phyloP scores from a whole-genome alignment of 1,140 invertebrate species.

The Sesamia nonagrioides region DNA sequence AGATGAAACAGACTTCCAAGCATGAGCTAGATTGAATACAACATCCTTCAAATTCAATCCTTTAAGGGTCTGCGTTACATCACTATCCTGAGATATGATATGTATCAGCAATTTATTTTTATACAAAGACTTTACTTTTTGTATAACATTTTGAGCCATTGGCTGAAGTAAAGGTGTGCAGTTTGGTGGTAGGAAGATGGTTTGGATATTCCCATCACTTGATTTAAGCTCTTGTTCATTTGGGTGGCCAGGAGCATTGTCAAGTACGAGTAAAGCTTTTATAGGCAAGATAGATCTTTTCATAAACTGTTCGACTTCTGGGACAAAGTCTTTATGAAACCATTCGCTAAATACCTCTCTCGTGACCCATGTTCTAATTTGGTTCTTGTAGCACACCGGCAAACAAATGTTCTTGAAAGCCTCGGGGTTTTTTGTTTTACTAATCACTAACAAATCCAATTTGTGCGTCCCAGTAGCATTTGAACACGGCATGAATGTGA shows the following conservation, averaged over 20 bases:
- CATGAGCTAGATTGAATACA: constrained; percentile 65
- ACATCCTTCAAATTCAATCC: constrained; percentile 66
- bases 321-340: constrained; percentile 74
- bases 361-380: constrained; percentile 47
- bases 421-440: constrained; percentile 69
- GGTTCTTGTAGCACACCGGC: constrained; percentile 65
- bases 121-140: constrained; percentile 60
- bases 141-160: constrained; percentile 80
- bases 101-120: constrained; percentile 58
- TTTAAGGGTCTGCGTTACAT: constrained; percentile 67
- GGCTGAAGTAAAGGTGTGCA: constrained; percentile 81
- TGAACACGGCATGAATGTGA: constrained; percentile 73
- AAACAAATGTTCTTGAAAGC: constrained; percentile 60
- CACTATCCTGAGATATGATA: constrained; percentile 58
- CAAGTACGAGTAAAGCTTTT: constrained; percentile 61
- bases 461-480: constrained; percentile 75
- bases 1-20: constrained; percentile 63
- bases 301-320: constrained; percentile 64
- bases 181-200: constrained; percentile 82
- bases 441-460: constrained; percentile 68
- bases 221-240: constrained; percentile 55
- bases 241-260: constrained; percentile 61
- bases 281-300: constrained; percentile 60
- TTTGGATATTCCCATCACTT: constrained; percentile 68
- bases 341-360: constrained; percentile 65